These are phyloP conservation scores for Zele albiditarsus DNA, from an alignment of 2,888 invertebrate species.

Conservation along the genomic window DNA sequence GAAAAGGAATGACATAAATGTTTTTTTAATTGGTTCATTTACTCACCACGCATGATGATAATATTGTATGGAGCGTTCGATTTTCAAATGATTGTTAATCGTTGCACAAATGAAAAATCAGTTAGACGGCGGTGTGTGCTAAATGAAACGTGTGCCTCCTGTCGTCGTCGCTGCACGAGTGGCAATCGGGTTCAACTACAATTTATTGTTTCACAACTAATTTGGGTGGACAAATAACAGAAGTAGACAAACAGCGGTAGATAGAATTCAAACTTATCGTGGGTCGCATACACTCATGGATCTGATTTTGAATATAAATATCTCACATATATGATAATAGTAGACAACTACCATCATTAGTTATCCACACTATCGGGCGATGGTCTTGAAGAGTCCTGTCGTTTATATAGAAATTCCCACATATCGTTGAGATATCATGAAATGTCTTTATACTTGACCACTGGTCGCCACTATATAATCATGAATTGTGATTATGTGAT, in stretches of 20 bases:
- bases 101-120: constrained; percentile 46
- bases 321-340: no score
- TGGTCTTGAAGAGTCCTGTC: no score
- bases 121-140: constrained; percentile 1
- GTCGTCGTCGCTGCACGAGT: constrained; percentile 63
- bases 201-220: neutral
- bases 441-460: neutral
- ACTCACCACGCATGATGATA: constrained; percentile 67
- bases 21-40: neutral
- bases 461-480: neutral
- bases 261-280: neutral
- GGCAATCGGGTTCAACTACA: constrained; percentile 43
- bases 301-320: no score
- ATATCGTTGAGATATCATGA: neutral
- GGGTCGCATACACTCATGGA: neutral
- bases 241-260: no score
- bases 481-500: neutral
- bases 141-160: constrained; percentile 53
- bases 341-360: no score
- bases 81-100: constrained; percentile 19
- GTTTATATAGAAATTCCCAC: neutral
- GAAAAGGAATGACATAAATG: neutral
- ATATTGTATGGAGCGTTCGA: constrained; percentile 14
- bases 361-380: no score
- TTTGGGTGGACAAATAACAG: no score